A percentile compares a stretch with the other conserved stretches of the same genome.
phyloP scores from a whole-genome alignment of 2,113 vertebrate genomes.

The Neodon shergylaensis region DNA sequence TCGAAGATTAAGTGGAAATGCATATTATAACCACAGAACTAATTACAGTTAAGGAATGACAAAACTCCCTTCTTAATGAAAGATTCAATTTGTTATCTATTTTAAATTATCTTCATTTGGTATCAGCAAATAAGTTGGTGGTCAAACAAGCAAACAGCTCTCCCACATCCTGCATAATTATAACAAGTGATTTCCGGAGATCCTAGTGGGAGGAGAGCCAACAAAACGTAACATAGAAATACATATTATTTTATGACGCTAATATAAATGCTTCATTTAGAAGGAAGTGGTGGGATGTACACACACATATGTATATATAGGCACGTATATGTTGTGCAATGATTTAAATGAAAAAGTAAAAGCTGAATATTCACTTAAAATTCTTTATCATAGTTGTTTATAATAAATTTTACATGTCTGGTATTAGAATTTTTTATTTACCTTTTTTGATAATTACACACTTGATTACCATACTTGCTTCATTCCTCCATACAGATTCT shows the following conservation, averaged over 20 bases:
- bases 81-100: conserved; percentile 61
- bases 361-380: neutral
- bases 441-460: neutral
- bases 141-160: conserved; percentile 77
- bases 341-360: neutral
- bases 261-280: neutral
- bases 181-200: conserved; percentile 72
- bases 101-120: conserved; percentile 75
- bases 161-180: conserved; percentile 79
- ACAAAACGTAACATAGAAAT: conserved; percentile 22
- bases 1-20: conserved; percentile 29
- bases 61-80: conserved; percentile 30
- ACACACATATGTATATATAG: neutral
- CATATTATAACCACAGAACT: conserved; percentile 25
- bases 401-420: neutral
- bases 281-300: neutral
- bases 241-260: neutral
- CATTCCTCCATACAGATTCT: neutral
- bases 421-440: neutral
- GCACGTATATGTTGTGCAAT: neutral
- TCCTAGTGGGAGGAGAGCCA: conserved; percentile 63
- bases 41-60: conserved; percentile 9
- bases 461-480: neutral
- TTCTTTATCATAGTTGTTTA: neutral
- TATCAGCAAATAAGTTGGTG: conserved; percentile 70